phyloP scores from a whole-genome alignment of 2,888 invertebrate genomes.

The Mythimna lalbum region DNA sequence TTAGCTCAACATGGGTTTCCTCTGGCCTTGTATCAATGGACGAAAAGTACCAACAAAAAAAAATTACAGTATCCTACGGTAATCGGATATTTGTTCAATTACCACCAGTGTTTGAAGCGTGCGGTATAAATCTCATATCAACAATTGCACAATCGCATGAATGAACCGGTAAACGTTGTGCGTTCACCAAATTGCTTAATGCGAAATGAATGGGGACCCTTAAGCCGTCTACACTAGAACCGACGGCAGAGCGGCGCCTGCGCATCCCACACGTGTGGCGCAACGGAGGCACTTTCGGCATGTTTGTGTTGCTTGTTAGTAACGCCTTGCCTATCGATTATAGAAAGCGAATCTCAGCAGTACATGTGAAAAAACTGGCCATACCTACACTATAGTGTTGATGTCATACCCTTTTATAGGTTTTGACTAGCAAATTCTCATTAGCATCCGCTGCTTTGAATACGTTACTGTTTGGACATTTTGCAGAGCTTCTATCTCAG shows the following conservation, averaged over 20 bases:
- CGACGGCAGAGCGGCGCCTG: conserved; percentile 82
- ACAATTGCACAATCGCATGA: conserved; percentile 84
- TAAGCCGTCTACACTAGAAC: conserved; percentile 80
- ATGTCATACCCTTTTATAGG: conserved; percentile 71
- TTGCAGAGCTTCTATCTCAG: conserved; percentile 53
- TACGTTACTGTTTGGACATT: conserved; percentile 58
- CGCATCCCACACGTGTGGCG: conserved; percentile 89
- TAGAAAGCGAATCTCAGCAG: conserved; percentile 81
- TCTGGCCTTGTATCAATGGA: conserved; percentile 62
- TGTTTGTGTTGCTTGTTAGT: conserved; percentile 86
- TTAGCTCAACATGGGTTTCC: conserved; percentile 59
- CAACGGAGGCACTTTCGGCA: conserved; percentile 89
- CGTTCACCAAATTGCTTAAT: conserved; percentile 89
- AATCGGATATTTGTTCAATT: conserved; percentile 46
- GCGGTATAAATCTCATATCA: conserved; percentile 73
- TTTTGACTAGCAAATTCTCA: conserved; percentile 61
- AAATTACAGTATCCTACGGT: conserved; percentile 14
- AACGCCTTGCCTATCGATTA: conserved; percentile 82
- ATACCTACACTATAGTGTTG: conserved; percentile 63
- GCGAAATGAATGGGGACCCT: conserved; percentile 89
- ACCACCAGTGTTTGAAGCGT: conserved; percentile 67
- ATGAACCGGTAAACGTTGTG: conserved; percentile 86
- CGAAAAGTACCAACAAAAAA: conserved; percentile 25
- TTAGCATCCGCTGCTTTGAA: conserved; percentile 63
- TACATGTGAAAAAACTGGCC: conserved; percentile 69